These are phyloP conservation scores for Tenualosa thibaudeaui DNA, from an alignment of 2,797 vertebrate genomes.

Conservation along the genomic window DNA sequence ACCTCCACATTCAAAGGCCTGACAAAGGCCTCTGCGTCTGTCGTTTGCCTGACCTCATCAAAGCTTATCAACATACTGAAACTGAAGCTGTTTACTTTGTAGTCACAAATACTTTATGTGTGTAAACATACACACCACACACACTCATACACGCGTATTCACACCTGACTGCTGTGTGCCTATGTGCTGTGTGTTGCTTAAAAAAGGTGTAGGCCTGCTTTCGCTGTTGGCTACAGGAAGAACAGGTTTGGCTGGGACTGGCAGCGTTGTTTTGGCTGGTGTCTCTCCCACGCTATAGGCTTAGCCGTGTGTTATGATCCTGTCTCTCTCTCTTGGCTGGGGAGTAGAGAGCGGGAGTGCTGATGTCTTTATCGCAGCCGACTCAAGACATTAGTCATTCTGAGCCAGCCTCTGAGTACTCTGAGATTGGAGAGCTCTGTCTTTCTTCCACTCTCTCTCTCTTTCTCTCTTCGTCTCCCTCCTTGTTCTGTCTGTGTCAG, in stretches of 20 bases:
- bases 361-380: neutral
- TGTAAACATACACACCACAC: neutral
- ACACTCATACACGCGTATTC: neutral
- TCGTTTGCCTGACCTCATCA: neutral
- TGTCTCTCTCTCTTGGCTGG: neutral
- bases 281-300: neutral
- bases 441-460: neutral
- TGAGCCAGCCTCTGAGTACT: constrained; percentile 41
- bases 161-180: neutral
- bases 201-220: neutral
- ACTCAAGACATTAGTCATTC: constrained; percentile 54
- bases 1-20: neutral
- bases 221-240: neutral
- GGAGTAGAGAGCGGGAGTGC: neutral
- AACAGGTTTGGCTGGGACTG: neutral
- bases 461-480: too few relatives aligned
- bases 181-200: neutral
- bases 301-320: neutral
- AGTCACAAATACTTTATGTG: neutral
- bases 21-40: neutral
- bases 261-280: neutral
- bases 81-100: neutral
- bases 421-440: constrained; percentile 41
- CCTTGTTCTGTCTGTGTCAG: neutral
- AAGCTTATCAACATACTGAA: neutral